Percentiles rank a stretch among this genome's conserved stretches.
Conservation (phyloP, 2,113 vertebrate species). For the Leptocoma aspasia region DNA sequence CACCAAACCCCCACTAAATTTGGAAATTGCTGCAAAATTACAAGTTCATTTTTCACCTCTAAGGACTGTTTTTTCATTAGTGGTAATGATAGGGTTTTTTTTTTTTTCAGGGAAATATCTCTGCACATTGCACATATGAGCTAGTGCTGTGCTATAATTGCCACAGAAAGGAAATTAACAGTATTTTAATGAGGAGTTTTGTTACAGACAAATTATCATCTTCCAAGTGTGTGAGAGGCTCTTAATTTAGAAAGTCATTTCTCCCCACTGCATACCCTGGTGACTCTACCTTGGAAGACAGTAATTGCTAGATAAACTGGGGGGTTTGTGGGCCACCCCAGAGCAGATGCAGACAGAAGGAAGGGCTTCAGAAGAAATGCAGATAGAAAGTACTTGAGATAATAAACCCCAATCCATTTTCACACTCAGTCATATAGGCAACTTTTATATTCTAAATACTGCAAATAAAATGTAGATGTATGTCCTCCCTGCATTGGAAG, state of each 20-base stretch:
- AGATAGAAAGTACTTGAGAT: not conserved
- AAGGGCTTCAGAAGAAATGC: not conserved
- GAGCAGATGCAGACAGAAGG: conserved; percentile 35
- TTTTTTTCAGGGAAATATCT: not conserved
- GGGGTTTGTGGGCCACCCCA: conserved; percentile 39
- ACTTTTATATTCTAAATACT: not conserved
- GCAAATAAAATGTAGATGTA: not conserved
- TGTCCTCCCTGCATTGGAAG: not conserved
- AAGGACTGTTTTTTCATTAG: conserved; percentile 7
- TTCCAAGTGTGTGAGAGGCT: conserved; percentile 56
- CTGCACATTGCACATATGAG: conserved; percentile 47
- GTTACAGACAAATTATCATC: conserved; percentile 68
- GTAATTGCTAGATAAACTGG: conserved; percentile 54
- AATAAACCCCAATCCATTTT: not conserved
- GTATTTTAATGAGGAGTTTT: conserved; percentile 71
- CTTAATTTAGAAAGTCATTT: conserved; percentile 70
- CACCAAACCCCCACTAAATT: not conserved
- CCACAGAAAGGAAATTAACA: conserved; percentile 70
- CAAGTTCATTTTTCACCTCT: conserved; percentile 3
- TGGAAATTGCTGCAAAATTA: not conserved
- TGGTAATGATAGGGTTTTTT: not conserved
- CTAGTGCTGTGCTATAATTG: conserved; percentile 42
- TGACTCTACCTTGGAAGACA: conserved; percentile 64
- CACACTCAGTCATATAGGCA: not conserved
- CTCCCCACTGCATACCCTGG: conserved; percentile 41